These are phyloP conservation scores for Pteropus alecto DNA, from an alignment of 2,113 vertebrate species.

Conservation along the genomic window DNA sequence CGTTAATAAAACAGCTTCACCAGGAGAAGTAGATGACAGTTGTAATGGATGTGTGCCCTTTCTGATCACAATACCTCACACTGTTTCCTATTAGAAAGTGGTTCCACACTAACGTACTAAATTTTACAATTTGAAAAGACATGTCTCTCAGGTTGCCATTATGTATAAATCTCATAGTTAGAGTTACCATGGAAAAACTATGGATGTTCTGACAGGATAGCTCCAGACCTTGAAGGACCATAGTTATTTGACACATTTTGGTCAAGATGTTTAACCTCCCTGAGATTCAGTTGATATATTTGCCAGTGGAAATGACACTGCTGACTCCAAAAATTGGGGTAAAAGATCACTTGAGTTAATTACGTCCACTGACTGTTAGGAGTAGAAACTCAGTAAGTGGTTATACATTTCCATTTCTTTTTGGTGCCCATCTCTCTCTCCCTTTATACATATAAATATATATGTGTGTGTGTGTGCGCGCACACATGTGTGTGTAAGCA, in stretches of 20 bases:
- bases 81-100: background rate
- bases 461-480: too few species aligned
- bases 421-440: too few species aligned
- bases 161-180: constrained; percentile 40
- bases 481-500: too few species aligned
- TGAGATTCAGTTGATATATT: background rate
- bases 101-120: constrained; percentile 20
- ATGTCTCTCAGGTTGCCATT: constrained; percentile 55
- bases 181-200: background rate
- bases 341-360: background rate
- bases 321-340: background rate
- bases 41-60: background rate
- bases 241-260: background rate
- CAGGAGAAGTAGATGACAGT: background rate
- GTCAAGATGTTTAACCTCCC: background rate
- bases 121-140: constrained; percentile 45
- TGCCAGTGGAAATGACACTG: background rate
- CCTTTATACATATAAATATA: too few species aligned
- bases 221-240: background rate
- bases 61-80: background rate
- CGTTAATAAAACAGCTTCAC: background rate
- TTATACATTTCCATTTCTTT: background rate
- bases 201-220: background rate
- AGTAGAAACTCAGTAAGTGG: background rate
- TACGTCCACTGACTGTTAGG: background rate